phyloP scores from a whole-genome alignment of 1,140 invertebrate species.

The Caenorhabditis briggsae region DNA sequence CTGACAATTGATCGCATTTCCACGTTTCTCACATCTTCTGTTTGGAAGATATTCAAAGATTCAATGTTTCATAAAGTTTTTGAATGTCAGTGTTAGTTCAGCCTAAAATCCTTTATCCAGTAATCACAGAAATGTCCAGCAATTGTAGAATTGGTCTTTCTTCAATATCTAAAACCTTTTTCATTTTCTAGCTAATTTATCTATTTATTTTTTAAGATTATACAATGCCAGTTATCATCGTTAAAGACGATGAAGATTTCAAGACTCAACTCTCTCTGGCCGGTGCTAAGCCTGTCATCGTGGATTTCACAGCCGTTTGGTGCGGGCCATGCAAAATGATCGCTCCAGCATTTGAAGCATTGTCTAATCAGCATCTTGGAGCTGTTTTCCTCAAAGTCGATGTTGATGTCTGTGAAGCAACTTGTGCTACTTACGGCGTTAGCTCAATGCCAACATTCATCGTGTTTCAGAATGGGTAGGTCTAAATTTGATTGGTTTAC shows the following conservation, averaged over 20 bases:
- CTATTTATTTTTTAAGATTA: background rate
- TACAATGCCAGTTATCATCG: constrained; percentile 52
- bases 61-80: background rate
- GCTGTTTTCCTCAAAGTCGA: constrained; percentile 89
- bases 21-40: background rate
- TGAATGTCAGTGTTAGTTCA: no score
- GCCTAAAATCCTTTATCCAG: no score
- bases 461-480: constrained; percentile 87
- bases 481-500: constrained; percentile 59
- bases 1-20: constrained; percentile 21
- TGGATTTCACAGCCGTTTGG: constrained; percentile 79
- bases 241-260: constrained; percentile 55
- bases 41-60: background rate
- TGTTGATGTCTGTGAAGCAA: constrained; percentile 81
- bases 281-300: constrained; percentile 67
- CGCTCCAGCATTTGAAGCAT: constrained; percentile 87
- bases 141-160: no score
- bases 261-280: constrained; percentile 12
- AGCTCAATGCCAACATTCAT: constrained; percentile 97
- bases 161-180: background rate
- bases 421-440: constrained; percentile 87
- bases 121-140: no score
- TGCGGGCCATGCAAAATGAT: constrained; percentile 94
- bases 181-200: background rate
- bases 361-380: constrained; percentile 87